Evolutionary conservation across 2,113 vertebrate genomes (phyloP).

Genomic region (Prunella himalayana): DNA sequence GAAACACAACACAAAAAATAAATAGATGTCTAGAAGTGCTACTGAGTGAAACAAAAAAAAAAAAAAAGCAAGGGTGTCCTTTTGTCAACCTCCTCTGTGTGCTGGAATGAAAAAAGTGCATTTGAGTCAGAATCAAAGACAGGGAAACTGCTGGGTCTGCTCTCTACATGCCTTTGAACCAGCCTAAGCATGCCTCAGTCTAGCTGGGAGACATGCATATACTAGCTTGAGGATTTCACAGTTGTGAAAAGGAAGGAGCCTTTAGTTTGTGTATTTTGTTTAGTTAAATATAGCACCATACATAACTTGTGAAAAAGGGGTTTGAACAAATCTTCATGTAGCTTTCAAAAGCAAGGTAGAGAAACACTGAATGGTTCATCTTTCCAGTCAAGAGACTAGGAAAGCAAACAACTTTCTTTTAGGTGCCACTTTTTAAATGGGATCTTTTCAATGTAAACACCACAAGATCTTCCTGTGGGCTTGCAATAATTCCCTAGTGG

Average conservation of each 20-base stretch:
- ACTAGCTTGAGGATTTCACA: constrained; percentile 49
- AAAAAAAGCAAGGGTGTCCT: not conserved
- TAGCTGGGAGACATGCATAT: not conserved
- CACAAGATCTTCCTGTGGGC: not conserved
- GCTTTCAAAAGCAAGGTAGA: not conserved
- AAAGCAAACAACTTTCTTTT: constrained; percentile 10
- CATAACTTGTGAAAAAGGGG: not conserved
- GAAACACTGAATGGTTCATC: not conserved
- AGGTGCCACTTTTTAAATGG: not conserved
- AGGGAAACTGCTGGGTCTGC: constrained; percentile 30
- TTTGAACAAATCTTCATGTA: not conserved
- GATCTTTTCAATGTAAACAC: not conserved
- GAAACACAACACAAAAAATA: not conserved
- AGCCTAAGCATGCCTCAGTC: constrained; percentile 42
- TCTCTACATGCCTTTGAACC: constrained; percentile 31
- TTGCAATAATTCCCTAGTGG: not conserved
- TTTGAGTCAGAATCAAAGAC: constrained; percentile 45
- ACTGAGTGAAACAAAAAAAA: not conserved
- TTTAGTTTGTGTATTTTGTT: constrained; percentile 7
- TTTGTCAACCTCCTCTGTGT: not conserved
- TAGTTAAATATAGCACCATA: not conserved
- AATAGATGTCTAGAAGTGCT: not conserved
- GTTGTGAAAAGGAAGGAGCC: not conserved
- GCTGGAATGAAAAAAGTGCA: not conserved
- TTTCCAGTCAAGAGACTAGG: not conserved